A percentile compares a stretch with the other conserved stretches of the same genome.
Conservation (phyloP, 2,888 invertebrate species). For the Cryptops parisi region DNA sequence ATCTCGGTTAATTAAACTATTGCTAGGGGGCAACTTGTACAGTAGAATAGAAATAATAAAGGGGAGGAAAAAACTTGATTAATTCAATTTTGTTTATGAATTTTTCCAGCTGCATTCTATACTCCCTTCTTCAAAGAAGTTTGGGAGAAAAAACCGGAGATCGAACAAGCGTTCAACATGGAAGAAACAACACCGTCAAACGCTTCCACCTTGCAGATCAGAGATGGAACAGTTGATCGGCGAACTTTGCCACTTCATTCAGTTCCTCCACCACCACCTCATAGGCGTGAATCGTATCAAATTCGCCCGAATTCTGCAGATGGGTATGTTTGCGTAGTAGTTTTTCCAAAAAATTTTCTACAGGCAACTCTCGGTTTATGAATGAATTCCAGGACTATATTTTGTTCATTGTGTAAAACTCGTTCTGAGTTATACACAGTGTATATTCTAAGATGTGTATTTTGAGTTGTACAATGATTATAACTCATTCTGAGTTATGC, state of each 20-base stretch:
- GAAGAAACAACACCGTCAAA: constrained; percentile 45
- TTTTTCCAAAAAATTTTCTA: too few species aligned
- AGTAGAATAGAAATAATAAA: too few species aligned
- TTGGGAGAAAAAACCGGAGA: constrained; percentile 90
- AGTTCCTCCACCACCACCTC: constrained; percentile 23
- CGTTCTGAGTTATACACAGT: not conserved
- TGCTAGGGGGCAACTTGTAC: too few species aligned
- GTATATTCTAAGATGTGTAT: not conserved
- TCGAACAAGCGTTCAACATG: constrained; percentile 81
- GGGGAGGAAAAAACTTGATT: too few species aligned
- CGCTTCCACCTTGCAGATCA: constrained; percentile 26
- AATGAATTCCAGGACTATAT: too few species aligned
- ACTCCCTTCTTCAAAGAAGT: constrained; percentile 92
- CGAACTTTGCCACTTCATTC: constrained; percentile 16
- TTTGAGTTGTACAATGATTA: not conserved
- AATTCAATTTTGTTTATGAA: too few species aligned
- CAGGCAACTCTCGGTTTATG: too few species aligned
- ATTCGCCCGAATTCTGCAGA: constrained; percentile 21
- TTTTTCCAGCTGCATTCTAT: constrained; percentile 67
- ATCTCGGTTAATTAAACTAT: too few species aligned
- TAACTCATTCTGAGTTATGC: too few species aligned
- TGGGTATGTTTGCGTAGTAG: constrained; percentile 10
- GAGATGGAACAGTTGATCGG: constrained; percentile 7
- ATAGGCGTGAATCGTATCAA: constrained; percentile 23
- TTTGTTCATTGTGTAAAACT: too few species aligned